Evolutionary conservation across 2,797 vertebrate genomes (phyloP), one percentile per base, ranked within the genome.

Genomic region (Limnodromus scolopaceus): DNA sequence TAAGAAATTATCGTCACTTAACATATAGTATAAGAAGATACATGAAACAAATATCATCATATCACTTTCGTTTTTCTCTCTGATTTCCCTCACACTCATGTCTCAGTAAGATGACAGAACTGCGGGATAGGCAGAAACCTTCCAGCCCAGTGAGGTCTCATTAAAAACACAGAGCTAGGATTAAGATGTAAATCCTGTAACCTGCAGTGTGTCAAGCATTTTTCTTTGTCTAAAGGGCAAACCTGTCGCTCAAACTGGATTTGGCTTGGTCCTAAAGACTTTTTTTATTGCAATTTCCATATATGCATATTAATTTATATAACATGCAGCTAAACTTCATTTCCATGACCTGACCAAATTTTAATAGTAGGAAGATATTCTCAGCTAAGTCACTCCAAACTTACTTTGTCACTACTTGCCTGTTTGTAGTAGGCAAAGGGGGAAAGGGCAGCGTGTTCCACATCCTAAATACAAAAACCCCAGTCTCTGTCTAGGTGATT

Each of bases 111-210:
- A 45, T 36, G 87, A 87, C 80, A 87, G 81, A 86, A 23, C 72
- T 70, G 72, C 0, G 0, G 68, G 38, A 48, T 7, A 64, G 89
- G 77, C 83, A 90, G 74, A 58, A 92, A 61, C 60, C 53, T 90
- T 70, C 58, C 74, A 84, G 81, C 86, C 74, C 68, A 38, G n/a
- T 6, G 78, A 87, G 78, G 80, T 61, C 87, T 96, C 94, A 91
- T 95, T 94, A 95, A 91, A 96, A 95, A 39, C 48, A 30, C 48
- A 71, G 83, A 84, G 60, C 0, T 0, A 95, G 68, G 86, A 96
- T 96, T 91, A 95, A 95, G 90, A 91, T 80, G 77, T 92, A 96
- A 96, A 92, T 95, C 88, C 77, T 71, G 49, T 54, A 74, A 95
- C 94, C 77, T 94, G 92, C 77, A 70, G 71, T 1, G 39, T 90